These are phyloP conservation scores for Eleutherodactylus coqui DNA, from an alignment of 2,797 vertebrate species.

Conservation along the genomic window DNA sequence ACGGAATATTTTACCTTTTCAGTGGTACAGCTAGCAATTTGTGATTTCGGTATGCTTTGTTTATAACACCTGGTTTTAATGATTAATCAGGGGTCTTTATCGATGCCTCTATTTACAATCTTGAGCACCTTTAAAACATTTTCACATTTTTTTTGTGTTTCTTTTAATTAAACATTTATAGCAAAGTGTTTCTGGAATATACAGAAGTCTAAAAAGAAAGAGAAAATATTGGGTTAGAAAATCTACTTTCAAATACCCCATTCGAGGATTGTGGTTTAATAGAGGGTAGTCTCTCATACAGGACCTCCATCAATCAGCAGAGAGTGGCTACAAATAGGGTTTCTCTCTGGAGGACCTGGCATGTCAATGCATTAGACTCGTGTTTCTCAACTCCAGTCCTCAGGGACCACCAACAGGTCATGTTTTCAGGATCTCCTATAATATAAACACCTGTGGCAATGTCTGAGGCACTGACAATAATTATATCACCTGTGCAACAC, in stretches of 20 bases:
- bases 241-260: too few species aligned
- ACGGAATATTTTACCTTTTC: slow-evolving; percentile 58
- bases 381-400: too few species aligned
- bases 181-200: background rate
- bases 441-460: too few species aligned
- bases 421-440: too few species aligned
- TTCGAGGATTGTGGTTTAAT: background rate
- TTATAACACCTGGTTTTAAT: slow-evolving; percentile 51
- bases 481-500: too few species aligned
- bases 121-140: background rate
- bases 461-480: too few species aligned
- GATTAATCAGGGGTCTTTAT: slow-evolving; percentile 43
- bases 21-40: slow-evolving; percentile 59
- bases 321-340: too few species aligned
- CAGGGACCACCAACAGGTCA: too few species aligned
- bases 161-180: background rate
- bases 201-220: background rate
- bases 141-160: background rate
- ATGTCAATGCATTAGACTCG: background rate
- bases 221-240: background rate
- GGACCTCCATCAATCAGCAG: too few species aligned
- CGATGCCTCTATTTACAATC: slow-evolving; percentile 25
- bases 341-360: background rate
- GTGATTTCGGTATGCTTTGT: slow-evolving; percentile 48
- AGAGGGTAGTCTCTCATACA: background rate